These are phyloP conservation scores for Hybos culiciformis DNA, from an alignment of 2,888 invertebrate species.

Conservation along the genomic window DNA sequence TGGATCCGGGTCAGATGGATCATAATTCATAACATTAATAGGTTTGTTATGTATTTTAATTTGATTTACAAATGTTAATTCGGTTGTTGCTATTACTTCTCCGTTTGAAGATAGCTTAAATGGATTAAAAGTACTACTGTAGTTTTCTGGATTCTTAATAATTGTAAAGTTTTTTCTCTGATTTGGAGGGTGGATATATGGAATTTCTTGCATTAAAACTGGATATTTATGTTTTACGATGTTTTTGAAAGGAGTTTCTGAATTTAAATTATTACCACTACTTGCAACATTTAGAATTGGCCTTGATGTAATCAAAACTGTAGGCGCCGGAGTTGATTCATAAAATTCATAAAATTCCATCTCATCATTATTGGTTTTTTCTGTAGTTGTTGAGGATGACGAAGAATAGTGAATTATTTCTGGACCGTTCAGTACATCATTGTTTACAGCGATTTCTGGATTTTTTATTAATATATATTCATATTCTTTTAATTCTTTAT, in stretches of 20 bases:
- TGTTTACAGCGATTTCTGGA: not conserved
- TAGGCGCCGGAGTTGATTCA: slow-evolving; percentile 1
- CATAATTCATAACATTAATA: not conserved
- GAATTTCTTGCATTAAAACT: not conserved
- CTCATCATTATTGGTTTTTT: not conserved
- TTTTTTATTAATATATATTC: no score
- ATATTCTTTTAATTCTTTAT: no score
- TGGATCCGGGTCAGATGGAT: slow-evolving; percentile 15
- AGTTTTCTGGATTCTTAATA: not conserved
- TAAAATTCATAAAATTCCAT: not conserved
- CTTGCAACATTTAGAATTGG: not conserved
- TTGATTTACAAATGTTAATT: not conserved
- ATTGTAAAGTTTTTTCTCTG: not conserved
- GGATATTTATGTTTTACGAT: no score
- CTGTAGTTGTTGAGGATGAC: not conserved
- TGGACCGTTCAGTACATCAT: not conserved
- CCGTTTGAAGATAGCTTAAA: no score
- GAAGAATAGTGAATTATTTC: not conserved
- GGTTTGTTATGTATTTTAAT: slow-evolving; percentile 6
- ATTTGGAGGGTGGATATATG: not conserved
- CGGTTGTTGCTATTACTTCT: not conserved
- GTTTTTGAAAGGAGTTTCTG: no score
- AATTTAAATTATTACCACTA: no score
- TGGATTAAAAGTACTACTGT: no score
- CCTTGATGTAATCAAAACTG: slow-evolving; percentile 2